Evolutionary conservation across 2,797 vertebrate species (phyloP).

Genomic region (Anguilla obscura): DNA sequence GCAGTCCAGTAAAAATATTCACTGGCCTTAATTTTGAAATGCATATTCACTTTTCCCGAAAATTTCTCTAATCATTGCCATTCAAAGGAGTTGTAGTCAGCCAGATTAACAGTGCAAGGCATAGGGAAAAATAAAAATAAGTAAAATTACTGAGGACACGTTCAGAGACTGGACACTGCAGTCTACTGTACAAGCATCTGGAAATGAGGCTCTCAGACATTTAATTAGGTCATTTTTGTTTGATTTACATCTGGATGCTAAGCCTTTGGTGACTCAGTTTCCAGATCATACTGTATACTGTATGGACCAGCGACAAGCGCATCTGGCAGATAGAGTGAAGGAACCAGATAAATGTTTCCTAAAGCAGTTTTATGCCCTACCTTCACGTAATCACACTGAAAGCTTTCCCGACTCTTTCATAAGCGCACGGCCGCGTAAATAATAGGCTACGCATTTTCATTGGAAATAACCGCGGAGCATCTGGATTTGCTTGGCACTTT

Average conservation of each 20-base stretch:
- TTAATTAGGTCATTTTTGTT: not conserved
- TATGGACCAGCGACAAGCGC: not conserved
- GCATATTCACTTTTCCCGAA: too few species aligned
- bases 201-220: not conserved
- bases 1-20: too few species aligned
- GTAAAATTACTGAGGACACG: not conserved
- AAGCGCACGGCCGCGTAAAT: not conserved
- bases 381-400: not conserved
- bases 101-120: not conserved
- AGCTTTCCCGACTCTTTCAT: not conserved
- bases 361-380: not conserved
- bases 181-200: not conserved
- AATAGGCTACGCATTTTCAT: conserved; percentile 10
- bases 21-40: too few species aligned
- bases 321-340: not conserved
- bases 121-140: not conserved
- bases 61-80: not conserved
- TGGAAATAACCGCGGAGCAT: not conserved
- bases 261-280: not conserved
- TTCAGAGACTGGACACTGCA: not conserved
- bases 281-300: not conserved
- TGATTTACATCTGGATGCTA: not conserved
- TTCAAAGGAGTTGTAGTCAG: not conserved
- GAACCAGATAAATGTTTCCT: not conserved
- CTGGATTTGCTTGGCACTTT: conserved; percentile 17